These are phyloP conservation scores for Lycorma delicatula DNA, from an alignment of 1,140 invertebrate species.

Conservation along the genomic window DNA sequence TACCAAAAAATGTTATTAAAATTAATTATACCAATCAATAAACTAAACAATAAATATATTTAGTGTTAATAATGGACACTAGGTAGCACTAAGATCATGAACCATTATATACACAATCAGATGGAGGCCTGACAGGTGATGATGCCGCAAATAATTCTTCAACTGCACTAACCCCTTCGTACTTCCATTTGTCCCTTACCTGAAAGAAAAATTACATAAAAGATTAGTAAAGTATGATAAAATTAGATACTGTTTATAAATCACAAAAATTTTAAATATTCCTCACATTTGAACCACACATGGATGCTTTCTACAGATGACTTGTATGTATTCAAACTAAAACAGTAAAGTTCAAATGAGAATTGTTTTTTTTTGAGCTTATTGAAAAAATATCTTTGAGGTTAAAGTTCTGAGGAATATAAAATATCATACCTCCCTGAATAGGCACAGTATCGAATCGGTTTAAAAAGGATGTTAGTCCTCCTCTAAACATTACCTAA, in stretches of 20 bases:
- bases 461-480: no score
- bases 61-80: no score
- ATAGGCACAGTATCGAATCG: no score
- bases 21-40: no score
- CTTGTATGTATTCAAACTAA: neutral
- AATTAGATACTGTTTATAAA: neutral
- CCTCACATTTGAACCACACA: neutral
- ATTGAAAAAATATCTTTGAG: neutral
- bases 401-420: no score
- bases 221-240: neutral
- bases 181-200: conserved; percentile 28
- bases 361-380: neutral
- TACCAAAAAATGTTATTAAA: no score
- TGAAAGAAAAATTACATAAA: conserved; percentile 7
- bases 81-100: conserved; percentile 23
- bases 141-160: conserved; percentile 26
- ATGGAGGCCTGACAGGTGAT: conserved; percentile 18
- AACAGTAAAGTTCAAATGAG: neutral
- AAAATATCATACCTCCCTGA: no score
- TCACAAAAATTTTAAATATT: neutral
- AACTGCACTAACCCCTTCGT: conserved; percentile 24
- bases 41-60: no score
- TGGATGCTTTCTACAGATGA: neutral
- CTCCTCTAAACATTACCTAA: no score
- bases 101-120: conserved; percentile 23